A percentile compares a stretch with the other conserved stretches of the same genome.
Evolutionary conservation across 2,113 vertebrate species (phyloP).

Genomic region (Corythornis vintsioides): DNA sequence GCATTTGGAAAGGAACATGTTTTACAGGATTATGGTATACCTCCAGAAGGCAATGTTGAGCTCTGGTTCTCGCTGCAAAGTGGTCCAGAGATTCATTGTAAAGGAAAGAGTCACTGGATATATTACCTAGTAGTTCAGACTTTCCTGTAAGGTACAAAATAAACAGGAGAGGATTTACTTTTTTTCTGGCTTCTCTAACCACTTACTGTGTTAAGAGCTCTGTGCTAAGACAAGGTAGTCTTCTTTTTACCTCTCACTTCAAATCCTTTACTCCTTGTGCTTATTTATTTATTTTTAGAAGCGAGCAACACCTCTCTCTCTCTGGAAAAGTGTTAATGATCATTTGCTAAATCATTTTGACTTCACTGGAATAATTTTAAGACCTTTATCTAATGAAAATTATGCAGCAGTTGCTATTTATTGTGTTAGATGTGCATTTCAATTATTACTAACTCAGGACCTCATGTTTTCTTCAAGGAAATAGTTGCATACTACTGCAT

Average conservation of each 20-base stretch:
- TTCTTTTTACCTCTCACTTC: not conserved
- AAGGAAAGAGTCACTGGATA: not conserved
- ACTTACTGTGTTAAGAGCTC: not conserved
- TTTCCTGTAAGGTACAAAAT: not conserved
- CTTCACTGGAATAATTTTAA: not conserved
- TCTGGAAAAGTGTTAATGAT: not conserved
- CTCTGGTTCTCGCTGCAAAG: not conserved
- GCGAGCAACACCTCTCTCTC: not conserved
- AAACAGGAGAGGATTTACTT: not conserved
- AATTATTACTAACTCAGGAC: not conserved
- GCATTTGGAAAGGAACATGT: not conserved
- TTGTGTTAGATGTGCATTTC: not conserved
- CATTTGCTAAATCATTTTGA: not conserved
- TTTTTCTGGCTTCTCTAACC: not conserved
- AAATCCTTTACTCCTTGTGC: not conserved
- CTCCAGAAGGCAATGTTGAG: not conserved
- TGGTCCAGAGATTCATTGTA: not conserved
- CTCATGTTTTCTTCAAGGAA: not conserved
- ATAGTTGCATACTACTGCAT: too few relatives aligned
- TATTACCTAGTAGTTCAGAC: not conserved
- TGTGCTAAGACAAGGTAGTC: not conserved
- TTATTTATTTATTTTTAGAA: not conserved
- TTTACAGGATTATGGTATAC: not conserved
- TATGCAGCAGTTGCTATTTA: not conserved
- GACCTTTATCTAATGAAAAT: not conserved